Base-by-base conservation (phyloP, 2,797 vertebrate species). In the Leucoraja ocellata region DNA sequence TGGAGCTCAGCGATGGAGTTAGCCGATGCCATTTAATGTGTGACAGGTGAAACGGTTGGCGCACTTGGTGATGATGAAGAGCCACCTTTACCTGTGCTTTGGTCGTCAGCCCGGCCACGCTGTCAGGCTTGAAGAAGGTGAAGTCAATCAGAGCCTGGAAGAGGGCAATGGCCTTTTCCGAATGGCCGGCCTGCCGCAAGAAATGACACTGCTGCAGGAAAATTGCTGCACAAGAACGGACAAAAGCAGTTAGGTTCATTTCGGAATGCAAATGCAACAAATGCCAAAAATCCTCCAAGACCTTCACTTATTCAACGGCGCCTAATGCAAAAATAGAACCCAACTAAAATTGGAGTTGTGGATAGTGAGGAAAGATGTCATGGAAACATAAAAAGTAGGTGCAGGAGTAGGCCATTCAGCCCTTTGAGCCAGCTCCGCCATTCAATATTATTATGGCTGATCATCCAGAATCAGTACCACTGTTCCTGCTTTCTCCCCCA, bases 131-230 rank as follows among this genome's bases (percentile, higher is more conserved):
- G 95, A 97, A 98, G 96, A 98, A 98, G 18, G 97, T 94, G 95
- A 99, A 97, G 95, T 98, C 96, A 93, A 96, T 96, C 96, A 98
- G 96, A 93, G 98, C 98, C 95, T 98, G 98, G 95, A 98, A 96
- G 96, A 99, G 96, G 95, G 97, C 94, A 94, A 99, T 94, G 74
- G 98, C 96, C 96, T 98, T 96, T 96, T 99, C 96, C 0, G 98
- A 95, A 94, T 99, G 95, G 77, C 98, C 96, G 10, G 98, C 94
- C 96, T 99, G 97, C 94, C 98, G 95, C 95, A 99, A 96, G 94
- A 99, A 97, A 95, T 99, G 97, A 95, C 98, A 97, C 94, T 99
- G 97, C 95, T 98, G 94, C 94, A 99, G 94, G 95, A 99, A 97
- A 94, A 99, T 96, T 58, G 95, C 98, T 99, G 95, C 0, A 32